Evolutionary conservation across 2,113 vertebrate genomes (phyloP).

Genomic region (Crotalus horridus): DNA sequence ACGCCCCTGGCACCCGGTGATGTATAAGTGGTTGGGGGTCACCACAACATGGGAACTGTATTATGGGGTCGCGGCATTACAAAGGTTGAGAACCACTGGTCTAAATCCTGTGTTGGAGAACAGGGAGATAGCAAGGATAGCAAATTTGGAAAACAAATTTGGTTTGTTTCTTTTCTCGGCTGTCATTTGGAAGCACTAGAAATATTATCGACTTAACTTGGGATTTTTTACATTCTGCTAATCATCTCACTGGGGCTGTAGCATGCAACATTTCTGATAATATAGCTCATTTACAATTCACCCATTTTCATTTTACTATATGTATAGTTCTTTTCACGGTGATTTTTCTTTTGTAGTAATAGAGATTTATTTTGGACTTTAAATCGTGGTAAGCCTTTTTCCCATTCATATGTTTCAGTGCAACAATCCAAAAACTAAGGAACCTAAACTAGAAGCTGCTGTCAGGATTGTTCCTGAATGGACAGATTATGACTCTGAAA

Average conservation of each 20-base stretch:
- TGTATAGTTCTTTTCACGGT: background rate
- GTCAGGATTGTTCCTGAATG: conserved; percentile 91
- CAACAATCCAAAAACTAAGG: conserved; percentile 97
- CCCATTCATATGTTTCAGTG: conserved; percentile 73
- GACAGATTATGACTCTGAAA: conserved; percentile 85
- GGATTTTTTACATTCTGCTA: background rate
- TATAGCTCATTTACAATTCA: background rate
- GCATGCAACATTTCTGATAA: background rate
- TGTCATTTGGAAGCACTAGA: background rate
- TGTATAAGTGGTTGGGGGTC: no score
- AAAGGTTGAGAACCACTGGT: no score
- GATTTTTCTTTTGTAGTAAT: background rate
- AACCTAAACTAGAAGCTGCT: conserved; percentile 92
- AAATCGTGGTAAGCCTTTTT: background rate
- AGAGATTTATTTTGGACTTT: background rate
- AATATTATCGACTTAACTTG: background rate
- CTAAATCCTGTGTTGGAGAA: background rate
- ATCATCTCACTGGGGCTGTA: background rate
- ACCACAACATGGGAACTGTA: no score
- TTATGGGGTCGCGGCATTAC: no score
- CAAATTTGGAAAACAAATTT: background rate
- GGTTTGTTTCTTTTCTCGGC: background rate
- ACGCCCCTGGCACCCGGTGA: no score
- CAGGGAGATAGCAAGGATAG: background rate
- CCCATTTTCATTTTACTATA: background rate